phyloP scores from a whole-genome alignment of 2,113 vertebrate species.

The Bolborhynchus lineola region DNA sequence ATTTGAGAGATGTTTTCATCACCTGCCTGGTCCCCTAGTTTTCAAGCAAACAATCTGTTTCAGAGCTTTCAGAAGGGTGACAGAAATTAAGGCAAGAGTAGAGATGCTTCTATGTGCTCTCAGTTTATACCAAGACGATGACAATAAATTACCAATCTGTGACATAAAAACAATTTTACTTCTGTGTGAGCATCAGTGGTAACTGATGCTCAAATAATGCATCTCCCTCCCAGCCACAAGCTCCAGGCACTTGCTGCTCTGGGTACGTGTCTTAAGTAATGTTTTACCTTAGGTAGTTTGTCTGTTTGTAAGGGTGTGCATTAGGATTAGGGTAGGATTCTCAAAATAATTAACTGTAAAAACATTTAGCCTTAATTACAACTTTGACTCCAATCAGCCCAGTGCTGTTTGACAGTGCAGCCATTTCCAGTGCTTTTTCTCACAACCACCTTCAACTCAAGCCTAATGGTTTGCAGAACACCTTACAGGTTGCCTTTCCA shows the following conservation, averaged over 20 bases:
- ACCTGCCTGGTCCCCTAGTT: constrained; percentile 78
- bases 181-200: neutral
- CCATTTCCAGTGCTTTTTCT: neutral
- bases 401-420: neutral
- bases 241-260: neutral
- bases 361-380: neutral
- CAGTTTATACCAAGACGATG: neutral
- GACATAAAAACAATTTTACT: neutral
- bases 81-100: neutral
- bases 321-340: neutral
- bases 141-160: neutral
- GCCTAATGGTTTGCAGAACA: neutral
- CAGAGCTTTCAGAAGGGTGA: neutral
- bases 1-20: constrained; percentile 85
- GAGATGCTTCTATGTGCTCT: neutral
- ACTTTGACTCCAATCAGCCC: neutral
- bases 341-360: neutral
- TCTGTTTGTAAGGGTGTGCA: neutral
- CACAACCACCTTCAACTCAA: neutral
- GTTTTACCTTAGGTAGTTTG: neutral
- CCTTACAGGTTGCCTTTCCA: neutral
- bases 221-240: neutral
- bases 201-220: neutral
- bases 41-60: constrained; percentile 46
- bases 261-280: neutral